Base-by-base conservation (phyloP, 2,888 invertebrate species). In the Xanthia icteritia region DNA sequence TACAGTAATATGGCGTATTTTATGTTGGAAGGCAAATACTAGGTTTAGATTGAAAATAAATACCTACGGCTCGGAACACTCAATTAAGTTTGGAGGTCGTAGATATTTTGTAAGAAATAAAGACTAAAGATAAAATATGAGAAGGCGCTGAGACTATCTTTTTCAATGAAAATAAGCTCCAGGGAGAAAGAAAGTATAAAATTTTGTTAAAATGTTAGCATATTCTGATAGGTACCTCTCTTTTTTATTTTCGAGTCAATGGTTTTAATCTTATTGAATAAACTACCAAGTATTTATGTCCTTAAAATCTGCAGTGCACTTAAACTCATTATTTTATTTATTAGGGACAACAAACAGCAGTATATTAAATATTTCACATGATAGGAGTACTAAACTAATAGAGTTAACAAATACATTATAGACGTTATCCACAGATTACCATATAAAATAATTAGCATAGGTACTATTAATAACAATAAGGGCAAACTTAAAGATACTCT, bases 1-100 rank as follows among this genome's bases (percentile, higher is more conserved):
- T 74, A 60, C 60, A 51, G 39, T 67, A 80, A 69, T 60, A 74
- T 60, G 51, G 60, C 6, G 36, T 36, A 63, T 68, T 54, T 61
- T 54, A 63, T 72, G 31, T 54, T 60, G 48, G 31, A 39, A 70
- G 20, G n/a, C 58, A 71, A 83, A 71, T 48, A 60, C 45, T 60
- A 39, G 66, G 60, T 67, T 70, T 54, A 51, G 27, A 76, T 76
- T 74, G 56, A 80, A 80, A 76, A 65, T 75, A 79, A 74, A 75
- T 68, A 51, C 51, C 51, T 51, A 61, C 3, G n/a, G 5, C 13
- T 63, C n/a, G 17, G 51, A 39, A 27, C 27, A 31, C 27, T 42
- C 56, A 58, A 73, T 76, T 68, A 72, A 60, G 42, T 67, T 70
- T 39, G 3, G 8, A 75, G 23, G 36, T 17, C 54, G 15, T 36